Conservation (phyloP, 2,797 vertebrate species). For the Alosa sapidissima region DNA sequence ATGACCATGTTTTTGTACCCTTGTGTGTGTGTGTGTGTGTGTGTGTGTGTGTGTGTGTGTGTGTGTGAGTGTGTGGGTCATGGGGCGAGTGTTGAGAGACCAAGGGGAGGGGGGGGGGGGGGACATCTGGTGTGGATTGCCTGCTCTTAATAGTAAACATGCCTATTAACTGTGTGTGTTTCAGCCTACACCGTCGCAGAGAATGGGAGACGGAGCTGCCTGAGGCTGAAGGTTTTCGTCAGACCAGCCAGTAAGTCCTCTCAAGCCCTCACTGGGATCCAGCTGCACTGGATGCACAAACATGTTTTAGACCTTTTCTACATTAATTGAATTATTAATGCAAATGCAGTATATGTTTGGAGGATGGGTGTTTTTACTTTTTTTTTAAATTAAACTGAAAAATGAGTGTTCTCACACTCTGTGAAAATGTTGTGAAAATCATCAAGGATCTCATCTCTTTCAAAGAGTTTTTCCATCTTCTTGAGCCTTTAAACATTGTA, state of each 20-base stretch:
- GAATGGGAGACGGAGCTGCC: constrained; percentile 88
- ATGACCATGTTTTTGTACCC: background rate
- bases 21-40: background rate
- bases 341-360: background rate
- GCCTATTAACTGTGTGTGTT: constrained; percentile 50
- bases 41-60: background rate
- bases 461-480: background rate
- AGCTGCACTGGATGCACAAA: background rate
- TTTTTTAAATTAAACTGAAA: background rate
- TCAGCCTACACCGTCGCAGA: constrained; percentile 90
- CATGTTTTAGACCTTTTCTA: background rate
- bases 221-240: constrained; percentile 96
- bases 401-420: background rate
- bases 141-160: constrained; percentile 45
- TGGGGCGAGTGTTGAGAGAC: background rate
- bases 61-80: background rate
- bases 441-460: background rate
- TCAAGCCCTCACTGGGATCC: background rate
- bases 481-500: background rate
- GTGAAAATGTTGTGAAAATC: background rate
- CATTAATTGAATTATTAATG: background rate
- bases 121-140: constrained; percentile 21
- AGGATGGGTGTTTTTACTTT: background rate
- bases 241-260: constrained; percentile 91
- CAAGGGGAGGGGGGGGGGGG: background rate